Evolutionary conservation across 2,113 vertebrate genomes (phyloP).

Genomic region (Myanophis thanlyinensis): DNA sequence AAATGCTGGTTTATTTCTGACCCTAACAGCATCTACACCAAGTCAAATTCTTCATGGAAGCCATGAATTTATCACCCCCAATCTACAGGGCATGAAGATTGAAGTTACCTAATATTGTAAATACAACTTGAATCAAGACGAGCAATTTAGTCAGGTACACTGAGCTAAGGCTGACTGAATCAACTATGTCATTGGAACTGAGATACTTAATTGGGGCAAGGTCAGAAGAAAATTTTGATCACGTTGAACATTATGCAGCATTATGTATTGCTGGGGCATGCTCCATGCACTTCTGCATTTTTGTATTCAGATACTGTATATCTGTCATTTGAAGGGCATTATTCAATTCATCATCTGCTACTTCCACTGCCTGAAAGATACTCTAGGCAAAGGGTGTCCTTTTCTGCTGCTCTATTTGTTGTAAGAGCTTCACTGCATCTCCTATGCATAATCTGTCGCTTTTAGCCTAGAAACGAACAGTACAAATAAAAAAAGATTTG

Average conservation of each 20-base stretch:
- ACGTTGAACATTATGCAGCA: conserved; percentile 42
- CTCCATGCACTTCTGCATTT: conserved; percentile 45
- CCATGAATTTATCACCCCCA: background rate
- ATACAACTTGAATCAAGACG: background rate
- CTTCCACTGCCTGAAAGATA: conserved; percentile 39
- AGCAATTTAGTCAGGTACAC: background rate
- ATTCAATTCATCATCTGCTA: conserved; percentile 58
- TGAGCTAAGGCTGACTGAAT: background rate
- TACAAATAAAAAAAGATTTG: conserved; percentile 8
- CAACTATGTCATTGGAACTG: conserved; percentile 7
- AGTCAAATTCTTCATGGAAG: background rate
- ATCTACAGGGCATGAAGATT: background rate
- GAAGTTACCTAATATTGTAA: background rate
- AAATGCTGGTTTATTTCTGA: background rate
- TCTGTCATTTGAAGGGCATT: conserved; percentile 51
- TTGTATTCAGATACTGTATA: conserved; percentile 56
- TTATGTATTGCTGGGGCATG: conserved; percentile 29
- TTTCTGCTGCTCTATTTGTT: conserved; percentile 44
- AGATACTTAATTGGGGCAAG: conserved; percentile 31
- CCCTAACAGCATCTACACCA: background rate
- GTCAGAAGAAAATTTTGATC: conserved; percentile 48
- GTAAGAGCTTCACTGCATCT: conserved; percentile 36
- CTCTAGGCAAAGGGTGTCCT: conserved; percentile 49
- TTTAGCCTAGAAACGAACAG: conserved; percentile 26
- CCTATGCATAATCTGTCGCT: conserved; percentile 43